Percentiles rank a stretch among this genome's conserved stretches.
Evolutionary conservation across 2,888 invertebrate species (phyloP).

Genomic region (Dynastes hyllus): DNA sequence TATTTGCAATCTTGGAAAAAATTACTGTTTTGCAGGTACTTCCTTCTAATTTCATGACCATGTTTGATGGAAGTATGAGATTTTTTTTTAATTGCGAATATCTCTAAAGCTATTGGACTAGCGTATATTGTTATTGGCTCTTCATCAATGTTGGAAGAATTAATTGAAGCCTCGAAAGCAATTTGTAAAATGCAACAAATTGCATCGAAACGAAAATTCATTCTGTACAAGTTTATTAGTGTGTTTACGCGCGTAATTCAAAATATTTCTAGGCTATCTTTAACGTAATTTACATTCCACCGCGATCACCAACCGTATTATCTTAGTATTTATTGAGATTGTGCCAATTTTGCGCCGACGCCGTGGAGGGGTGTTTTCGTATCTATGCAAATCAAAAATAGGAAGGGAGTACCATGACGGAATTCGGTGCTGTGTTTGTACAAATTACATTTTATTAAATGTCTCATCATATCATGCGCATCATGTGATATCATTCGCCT

Average conservation of each 20-base stretch:
- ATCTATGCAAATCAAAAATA: constrained; percentile 6
- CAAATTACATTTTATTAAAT: constrained; percentile 40
- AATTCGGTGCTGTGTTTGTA: constrained; percentile 44
- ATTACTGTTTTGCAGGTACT: too few species aligned
- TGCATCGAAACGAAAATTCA: background rate
- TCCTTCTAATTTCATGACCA: too few species aligned
- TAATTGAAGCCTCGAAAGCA: too few species aligned
- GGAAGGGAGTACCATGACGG: constrained; percentile 7
- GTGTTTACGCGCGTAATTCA: constrained; percentile 7
- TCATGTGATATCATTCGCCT: constrained; percentile 37
- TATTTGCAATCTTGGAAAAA: too few species aligned
- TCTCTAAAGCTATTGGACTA: too few species aligned
- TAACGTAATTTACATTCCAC: constrained; percentile 40
- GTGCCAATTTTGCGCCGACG: constrained; percentile 40
- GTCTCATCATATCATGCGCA: constrained; percentile 41
- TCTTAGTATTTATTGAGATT: constrained; percentile 40
- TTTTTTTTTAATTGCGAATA: too few species aligned
- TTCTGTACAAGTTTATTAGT: background rate
- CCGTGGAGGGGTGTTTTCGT: background rate
- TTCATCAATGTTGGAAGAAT: too few species aligned
- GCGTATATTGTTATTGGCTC: too few species aligned
- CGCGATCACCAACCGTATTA: constrained; percentile 22
- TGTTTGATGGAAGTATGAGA: too few species aligned
- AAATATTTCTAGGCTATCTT: constrained; percentile 16
- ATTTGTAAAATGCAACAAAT: too few species aligned